These are phyloP conservation scores for Perithous albicinctus DNA, from an alignment of 2,888 invertebrate species.

Conservation along the genomic window DNA sequence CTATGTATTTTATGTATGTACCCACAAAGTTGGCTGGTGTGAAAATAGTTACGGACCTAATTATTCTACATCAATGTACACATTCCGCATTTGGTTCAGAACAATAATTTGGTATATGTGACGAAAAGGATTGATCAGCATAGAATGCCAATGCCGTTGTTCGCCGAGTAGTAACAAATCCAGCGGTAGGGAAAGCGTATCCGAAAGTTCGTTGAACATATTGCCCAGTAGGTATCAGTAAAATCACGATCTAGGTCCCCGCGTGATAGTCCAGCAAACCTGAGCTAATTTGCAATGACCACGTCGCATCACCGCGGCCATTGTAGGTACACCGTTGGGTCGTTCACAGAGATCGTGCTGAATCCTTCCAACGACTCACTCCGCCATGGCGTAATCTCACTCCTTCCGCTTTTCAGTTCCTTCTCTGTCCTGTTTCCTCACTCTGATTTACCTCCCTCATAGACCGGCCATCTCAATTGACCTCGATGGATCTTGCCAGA, in stretches of 20 bases:
- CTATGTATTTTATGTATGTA: no score
- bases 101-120: neutral
- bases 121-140: neutral
- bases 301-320: conserved; percentile 58
- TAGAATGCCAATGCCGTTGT: neutral
- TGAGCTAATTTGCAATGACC: conserved; percentile 64
- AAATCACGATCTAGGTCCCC: conserved; percentile 61
- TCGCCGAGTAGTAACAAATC: neutral
- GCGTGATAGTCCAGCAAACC: conserved; percentile 50
- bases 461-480: conserved; percentile 65
- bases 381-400: conserved; percentile 69
- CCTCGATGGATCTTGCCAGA: neutral
- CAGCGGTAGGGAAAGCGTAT: conserved; percentile 16
- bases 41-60: no score
- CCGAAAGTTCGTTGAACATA: conserved; percentile 4
- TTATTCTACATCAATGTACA: no score
- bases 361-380: conserved; percentile 73
- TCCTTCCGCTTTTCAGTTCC: conserved; percentile 28
- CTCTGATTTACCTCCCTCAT: neutral
- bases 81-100: neutral
- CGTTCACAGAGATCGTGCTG: conserved; percentile 76
- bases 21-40: no score
- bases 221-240: conserved; percentile 23
- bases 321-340: conserved; percentile 70
- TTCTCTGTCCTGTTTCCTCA: conserved; percentile 27